Evolutionary conservation across 2,888 invertebrate genomes (phyloP), one percentile per base, ranked within the genome.

Genomic region (Schrankia costaestrigalis): DNA sequence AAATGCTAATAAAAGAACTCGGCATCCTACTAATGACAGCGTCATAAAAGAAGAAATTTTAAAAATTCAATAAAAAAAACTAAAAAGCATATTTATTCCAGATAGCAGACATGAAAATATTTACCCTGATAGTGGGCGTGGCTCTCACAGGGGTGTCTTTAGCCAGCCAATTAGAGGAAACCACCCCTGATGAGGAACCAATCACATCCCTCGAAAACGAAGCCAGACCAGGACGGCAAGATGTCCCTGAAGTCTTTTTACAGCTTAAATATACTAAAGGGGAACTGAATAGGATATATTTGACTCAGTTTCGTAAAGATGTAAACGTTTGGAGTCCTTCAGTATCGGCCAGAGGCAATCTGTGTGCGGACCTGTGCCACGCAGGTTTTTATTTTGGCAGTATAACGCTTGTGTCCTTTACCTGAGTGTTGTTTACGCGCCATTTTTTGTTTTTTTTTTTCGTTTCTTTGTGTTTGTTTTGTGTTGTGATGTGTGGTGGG

Each of bases 351-450:
- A 53, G 78, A 42, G 68, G 55, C 48, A 71, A 64, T 32, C 55
- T 84, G 48, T 89, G 89, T 56, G 58, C 78, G 67, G 87, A 88
- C 80, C 72, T 89, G 47, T 89, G 89, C 37, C 78, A 82, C 71
- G 82, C 87, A 75, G 89, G 89, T 87, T 52, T 42, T 65, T 56
- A 41, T 49, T n/a, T n/a, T n/a, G n/a, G n/a, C n/a, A n/a, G n/a
- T n/a, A n/a, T n/a, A n/a, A n/a, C n/a, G 37, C 47, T 54, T 51
- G 35, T 31, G 31, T 48, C 52, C 45, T 38, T 31, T 53, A 45
- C 48, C 22, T 43, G 26, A 34, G 36, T 44, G 35, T 46, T 60
- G 55, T 57, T 50, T 41, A 27, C 35, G 31, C 32, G 17, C 41
- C 47, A 44, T 47, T 59, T 41, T 51, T 48, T 38, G 15, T 48